Evolutionary conservation across 1,140 invertebrate species (phyloP).

Genomic region (Musca vetustissima): DNA sequence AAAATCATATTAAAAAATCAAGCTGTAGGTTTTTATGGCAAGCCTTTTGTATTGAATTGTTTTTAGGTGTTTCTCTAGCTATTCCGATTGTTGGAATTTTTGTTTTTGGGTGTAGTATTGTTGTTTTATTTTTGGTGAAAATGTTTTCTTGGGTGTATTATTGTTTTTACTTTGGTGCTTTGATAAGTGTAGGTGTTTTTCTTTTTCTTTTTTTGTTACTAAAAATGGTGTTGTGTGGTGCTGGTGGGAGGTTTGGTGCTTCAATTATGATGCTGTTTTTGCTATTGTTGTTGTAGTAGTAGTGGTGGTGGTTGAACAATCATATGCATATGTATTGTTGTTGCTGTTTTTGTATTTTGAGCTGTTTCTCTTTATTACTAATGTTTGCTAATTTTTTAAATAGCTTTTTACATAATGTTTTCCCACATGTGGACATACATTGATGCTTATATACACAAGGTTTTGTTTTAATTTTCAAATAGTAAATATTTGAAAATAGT

Average conservation of each 20-base stretch:
- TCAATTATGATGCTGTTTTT: too few species aligned
- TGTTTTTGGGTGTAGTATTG: background rate
- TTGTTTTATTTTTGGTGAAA: too few species aligned
- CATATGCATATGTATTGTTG: too few species aligned
- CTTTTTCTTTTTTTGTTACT: background rate
- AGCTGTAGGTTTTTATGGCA: background rate
- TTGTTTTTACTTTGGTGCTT: background rate
- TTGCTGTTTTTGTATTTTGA: too few species aligned
- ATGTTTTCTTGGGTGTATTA: background rate
- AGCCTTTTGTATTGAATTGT: background rate
- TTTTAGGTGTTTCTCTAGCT: background rate
- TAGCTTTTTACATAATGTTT: too few species aligned
- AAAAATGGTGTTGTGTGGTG: background rate
- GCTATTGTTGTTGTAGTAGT: background rate
- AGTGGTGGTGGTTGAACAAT: background rate
- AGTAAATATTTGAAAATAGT: too few species aligned
- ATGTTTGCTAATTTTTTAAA: too few species aligned
- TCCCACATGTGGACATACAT: too few species aligned
- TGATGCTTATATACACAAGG: too few species aligned
- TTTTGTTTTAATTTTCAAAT: too few species aligned
- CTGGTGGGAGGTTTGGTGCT: conserved; percentile 5
- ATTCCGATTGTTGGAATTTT: background rate
- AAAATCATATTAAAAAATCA: background rate
- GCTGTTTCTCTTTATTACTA: too few species aligned
- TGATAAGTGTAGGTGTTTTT: background rate